These are phyloP conservation scores for Melanotaenia duboulayi DNA, from an alignment of 2,113 vertebrate species.

Conservation along the genomic window DNA sequence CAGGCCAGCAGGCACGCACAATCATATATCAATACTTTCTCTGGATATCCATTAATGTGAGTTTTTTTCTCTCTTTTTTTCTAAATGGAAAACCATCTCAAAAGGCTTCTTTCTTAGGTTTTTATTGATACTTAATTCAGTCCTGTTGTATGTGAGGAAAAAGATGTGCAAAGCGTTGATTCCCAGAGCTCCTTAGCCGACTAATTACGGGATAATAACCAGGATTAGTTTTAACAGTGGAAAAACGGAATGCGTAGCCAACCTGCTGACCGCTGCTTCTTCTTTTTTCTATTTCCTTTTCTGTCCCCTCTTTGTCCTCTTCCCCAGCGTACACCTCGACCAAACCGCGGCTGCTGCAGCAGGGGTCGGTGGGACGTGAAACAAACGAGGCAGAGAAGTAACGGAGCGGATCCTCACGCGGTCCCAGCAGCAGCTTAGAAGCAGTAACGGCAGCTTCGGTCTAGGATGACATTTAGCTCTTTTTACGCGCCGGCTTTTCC, in stretches of 20 bases:
- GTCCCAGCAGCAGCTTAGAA: slow-evolving; percentile 15
- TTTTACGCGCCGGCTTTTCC: slow-evolving; percentile 71
- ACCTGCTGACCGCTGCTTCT: slow-evolving; percentile 20
- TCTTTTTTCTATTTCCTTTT: neutral
- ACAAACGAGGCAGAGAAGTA: slow-evolving; percentile 6
- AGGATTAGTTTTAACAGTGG: slow-evolving; percentile 50
- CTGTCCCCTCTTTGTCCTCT: neutral
- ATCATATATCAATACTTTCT: slow-evolving; percentile 7
- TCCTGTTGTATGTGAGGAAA: slow-evolving; percentile 24
- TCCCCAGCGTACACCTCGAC: neutral
- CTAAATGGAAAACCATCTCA: neutral
- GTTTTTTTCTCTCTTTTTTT: neutral
- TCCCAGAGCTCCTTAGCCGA: slow-evolving; percentile 22
- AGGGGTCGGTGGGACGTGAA: slow-evolving; percentile 11
- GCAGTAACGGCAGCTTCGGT: slow-evolving; percentile 29
- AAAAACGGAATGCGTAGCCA: slow-evolving; percentile 27
- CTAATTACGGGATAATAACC: slow-evolving; percentile 24
- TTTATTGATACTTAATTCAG: neutral
- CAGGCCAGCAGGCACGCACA: slow-evolving; percentile 1
- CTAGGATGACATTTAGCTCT: slow-evolving; percentile 67
- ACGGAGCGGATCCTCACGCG: slow-evolving; percentile 6
- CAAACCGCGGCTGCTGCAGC: neutral
- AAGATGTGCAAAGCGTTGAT: slow-evolving; percentile 13
- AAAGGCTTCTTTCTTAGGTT: neutral
- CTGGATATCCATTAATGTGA: neutral